A percentile compares a stretch with the other conserved stretches of the same genome.
phyloP scores from a whole-genome alignment of 2,113 vertebrate genomes.

The Uria lomvia region DNA sequence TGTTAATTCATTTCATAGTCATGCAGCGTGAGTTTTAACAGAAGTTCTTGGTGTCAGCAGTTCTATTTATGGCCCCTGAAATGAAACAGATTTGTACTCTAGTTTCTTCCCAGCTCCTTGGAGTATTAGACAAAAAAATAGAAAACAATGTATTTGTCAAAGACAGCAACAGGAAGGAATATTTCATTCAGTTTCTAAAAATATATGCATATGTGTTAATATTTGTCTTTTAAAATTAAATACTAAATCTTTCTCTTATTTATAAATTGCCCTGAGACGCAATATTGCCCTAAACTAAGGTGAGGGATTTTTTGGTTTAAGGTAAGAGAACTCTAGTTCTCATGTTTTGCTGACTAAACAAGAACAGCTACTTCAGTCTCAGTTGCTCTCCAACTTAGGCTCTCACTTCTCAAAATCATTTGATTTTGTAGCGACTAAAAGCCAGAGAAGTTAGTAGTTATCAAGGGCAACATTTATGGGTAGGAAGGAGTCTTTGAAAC shows the following conservation, averaged over 20 bases:
- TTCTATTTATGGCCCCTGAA: neutral
- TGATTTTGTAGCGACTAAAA: neutral
- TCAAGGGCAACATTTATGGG: neutral
- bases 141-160: neutral
- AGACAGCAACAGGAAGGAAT: neutral
- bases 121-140: neutral
- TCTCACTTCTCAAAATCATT: neutral
- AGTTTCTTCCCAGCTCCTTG: neutral
- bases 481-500: neutral
- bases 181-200: neutral
- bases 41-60: neutral
- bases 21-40: neutral
- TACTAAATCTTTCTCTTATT: neutral
- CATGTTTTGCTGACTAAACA: neutral
- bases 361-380: neutral
- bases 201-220: neutral
- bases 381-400: neutral
- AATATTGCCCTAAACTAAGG: neutral
- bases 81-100: neutral
- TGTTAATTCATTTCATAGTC: neutral
- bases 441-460: neutral
- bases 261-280: neutral
- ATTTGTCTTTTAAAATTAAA: neutral
- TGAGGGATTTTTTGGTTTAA: neutral
- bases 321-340: neutral